A percentile compares a stretch with the other conserved stretches of the same genome.
These are phyloP conservation scores for Esox masquinongy DNA, from an alignment of 2,797 vertebrate genomes.

Conservation along the genomic window DNA sequence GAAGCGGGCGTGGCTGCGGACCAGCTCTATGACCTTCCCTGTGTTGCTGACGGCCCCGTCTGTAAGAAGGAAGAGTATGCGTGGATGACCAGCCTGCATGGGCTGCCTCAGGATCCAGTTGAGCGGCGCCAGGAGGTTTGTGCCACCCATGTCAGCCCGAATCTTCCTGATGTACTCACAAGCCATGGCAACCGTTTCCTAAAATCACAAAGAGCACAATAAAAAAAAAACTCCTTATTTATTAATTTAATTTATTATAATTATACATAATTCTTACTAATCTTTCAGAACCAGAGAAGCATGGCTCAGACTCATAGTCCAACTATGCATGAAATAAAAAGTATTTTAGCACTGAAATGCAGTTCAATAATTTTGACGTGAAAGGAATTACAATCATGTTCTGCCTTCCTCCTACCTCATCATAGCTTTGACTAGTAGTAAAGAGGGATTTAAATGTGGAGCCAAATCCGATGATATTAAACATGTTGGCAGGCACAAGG, in stretches of 20 bases:
- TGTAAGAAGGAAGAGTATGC: conserved; percentile 88
- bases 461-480: conserved; percentile 91
- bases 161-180: conserved; percentile 85
- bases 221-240: too few species aligned
- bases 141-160: conserved; percentile 87
- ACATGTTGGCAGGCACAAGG: conserved; percentile 86
- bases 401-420: conserved; percentile 77
- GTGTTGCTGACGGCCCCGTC: conserved; percentile 82
- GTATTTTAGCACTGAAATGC: neutral
- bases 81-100: conserved; percentile 82
- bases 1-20: conserved; percentile 82
- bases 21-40: conserved; percentile 86
- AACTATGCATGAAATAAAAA: neutral
- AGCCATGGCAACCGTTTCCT: conserved; percentile 85
- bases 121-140: conserved; percentile 85
- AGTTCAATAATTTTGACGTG: neutral
- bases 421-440: conserved; percentile 84
- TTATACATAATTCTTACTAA: too few species aligned
- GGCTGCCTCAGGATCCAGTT: conserved; percentile 89
- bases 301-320: neutral
- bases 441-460: conserved; percentile 90
- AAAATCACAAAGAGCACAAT: neutral
- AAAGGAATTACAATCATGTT: neutral
- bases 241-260: too few species aligned
- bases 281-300: neutral